These are phyloP conservation scores for Diceros bicornis DNA, from an alignment of 2,797 vertebrate species.

Conservation along the genomic window DNA sequence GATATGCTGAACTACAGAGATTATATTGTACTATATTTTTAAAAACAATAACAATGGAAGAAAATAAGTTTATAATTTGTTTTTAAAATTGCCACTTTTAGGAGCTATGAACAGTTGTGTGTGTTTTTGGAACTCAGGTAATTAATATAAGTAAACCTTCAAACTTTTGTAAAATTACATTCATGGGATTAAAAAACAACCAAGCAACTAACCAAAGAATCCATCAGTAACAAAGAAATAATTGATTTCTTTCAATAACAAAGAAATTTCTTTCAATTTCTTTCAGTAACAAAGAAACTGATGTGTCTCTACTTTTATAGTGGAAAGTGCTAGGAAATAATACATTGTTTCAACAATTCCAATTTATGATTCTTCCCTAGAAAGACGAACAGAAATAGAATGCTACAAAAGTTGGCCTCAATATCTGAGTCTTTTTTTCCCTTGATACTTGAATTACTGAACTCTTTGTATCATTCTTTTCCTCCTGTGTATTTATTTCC, in stretches of 20 bases:
- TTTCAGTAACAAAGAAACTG: neutral
- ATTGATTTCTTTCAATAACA: too few species aligned
- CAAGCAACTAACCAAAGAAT: neutral
- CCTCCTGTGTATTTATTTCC: constrained; percentile 29
- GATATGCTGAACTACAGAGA: neutral
- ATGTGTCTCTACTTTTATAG: neutral
- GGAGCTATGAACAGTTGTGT: neutral
- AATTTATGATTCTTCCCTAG: neutral
- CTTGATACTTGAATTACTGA: neutral
- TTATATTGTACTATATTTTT: neutral
- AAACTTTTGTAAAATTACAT: neutral
- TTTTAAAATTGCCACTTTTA: neutral
- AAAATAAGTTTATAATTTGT: neutral
- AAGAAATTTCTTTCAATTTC: too few species aligned
- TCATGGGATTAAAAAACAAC: neutral
- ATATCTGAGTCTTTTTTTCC: neutral
- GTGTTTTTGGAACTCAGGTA: neutral
- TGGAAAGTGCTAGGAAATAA: neutral
- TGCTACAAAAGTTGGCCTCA: neutral
- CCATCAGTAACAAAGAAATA: neutral
- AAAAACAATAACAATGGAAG: neutral
- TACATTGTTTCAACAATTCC: neutral
- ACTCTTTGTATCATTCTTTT: neutral
- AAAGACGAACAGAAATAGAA: constrained; percentile 10
- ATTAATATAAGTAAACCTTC: neutral